phyloP scores from a whole-genome alignment of 2,113 vertebrate genomes.

The Notarius lentiginosus region DNA sequence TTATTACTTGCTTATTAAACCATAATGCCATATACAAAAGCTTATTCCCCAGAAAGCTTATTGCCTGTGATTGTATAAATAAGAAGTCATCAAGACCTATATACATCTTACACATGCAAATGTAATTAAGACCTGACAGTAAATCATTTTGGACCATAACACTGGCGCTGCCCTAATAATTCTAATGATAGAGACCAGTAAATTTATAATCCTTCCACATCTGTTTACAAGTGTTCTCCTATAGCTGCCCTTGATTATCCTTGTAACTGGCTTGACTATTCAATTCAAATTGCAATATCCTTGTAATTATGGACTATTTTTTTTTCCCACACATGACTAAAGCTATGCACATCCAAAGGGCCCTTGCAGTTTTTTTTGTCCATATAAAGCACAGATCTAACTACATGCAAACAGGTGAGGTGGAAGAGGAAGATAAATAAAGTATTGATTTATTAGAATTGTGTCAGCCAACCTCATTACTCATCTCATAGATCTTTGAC shows the following conservation, averaged over 20 bases:
- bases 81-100: not conserved
- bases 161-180: not conserved
- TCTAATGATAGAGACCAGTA: not conserved
- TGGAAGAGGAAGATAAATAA: too few relatives aligned
- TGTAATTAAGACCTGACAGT: not conserved
- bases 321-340: not conserved
- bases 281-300: not conserved
- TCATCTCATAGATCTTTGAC: not conserved
- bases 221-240: not conserved
- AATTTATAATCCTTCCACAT: not conserved
- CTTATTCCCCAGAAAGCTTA: not conserved
- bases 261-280: not conserved
- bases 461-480: too few relatives aligned
- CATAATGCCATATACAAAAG: not conserved
- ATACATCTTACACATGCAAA: not conserved
- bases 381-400: not conserved
- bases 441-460: not conserved
- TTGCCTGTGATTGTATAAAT: not conserved
- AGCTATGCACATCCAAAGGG: not conserved
- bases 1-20: not conserved
- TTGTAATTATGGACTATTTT: not conserved
- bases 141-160: not conserved
- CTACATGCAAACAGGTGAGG: not conserved
- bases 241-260: not conserved
- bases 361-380: not conserved